A percentile compares a stretch with the other conserved stretches of the same genome.
Evolutionary conservation across 1,140 invertebrate species (phyloP).

Genomic region (Anoplolepis gracilipes): DNA sequence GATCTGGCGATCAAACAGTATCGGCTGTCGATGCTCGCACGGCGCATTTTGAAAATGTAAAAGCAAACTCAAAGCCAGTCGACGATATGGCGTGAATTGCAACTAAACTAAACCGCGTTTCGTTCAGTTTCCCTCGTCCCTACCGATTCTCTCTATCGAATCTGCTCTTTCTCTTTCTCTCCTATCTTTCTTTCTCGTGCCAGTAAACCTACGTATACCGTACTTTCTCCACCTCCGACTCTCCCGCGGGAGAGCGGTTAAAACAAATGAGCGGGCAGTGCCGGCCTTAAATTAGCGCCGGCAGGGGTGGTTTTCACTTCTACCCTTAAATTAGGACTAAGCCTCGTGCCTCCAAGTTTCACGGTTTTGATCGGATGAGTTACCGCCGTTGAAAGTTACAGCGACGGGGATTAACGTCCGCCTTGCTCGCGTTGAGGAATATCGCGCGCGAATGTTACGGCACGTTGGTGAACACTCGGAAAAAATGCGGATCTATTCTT

Average conservation of each 20-base stretch:
- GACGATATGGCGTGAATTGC: conserved; percentile 73
- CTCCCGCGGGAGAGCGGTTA: conserved; percentile 82
- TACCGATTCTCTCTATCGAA: conserved; percentile 61
- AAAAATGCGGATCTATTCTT: conserved; percentile 38
- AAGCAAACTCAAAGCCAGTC: conserved; percentile 67
- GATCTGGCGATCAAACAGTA: conserved; percentile 59
- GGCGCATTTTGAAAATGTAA: conserved; percentile 67
- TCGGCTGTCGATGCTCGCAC: conserved; percentile 44
- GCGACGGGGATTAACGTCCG: conserved; percentile 59
- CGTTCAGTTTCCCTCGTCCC: conserved; percentile 32
- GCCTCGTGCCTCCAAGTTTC: conserved; percentile 81
- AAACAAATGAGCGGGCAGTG: conserved; percentile 85
- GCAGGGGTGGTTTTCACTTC: conserved; percentile 85
- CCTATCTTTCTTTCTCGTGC: not conserved
- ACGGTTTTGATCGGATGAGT: conserved; percentile 83
- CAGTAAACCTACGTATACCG: conserved; percentile 56
- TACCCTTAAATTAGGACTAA: conserved; percentile 86
- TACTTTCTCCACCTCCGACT: conserved; percentile 47
- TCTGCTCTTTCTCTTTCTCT: not conserved
- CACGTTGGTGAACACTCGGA: conserved; percentile 19
- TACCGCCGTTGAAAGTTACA: conserved; percentile 76
- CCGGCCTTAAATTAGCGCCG: conserved; percentile 85
- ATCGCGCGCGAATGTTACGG: conserved; percentile 7
- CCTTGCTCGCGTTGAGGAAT: conserved; percentile 32
- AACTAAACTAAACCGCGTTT: conserved; percentile 81